A percentile compares a stretch with the other conserved stretches of the same genome.
These are phyloP conservation scores for Cecropterus lyciades DNA, from an alignment of 1,140 invertebrate species.

Conservation along the genomic window DNA sequence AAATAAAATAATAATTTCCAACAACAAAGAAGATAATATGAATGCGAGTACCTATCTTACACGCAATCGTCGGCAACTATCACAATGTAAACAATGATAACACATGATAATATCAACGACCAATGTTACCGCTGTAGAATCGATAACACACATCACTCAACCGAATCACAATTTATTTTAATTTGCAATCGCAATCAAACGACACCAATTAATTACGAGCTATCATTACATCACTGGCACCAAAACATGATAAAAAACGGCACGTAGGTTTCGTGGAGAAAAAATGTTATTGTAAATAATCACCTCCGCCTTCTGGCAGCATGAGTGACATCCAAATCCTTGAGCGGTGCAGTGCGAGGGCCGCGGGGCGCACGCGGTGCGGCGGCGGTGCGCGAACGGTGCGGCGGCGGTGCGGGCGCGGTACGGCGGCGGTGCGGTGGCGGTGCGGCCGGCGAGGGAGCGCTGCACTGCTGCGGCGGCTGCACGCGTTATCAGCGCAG, in stretches of 20 bases:
- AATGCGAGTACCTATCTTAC: slow-evolving; percentile 3
- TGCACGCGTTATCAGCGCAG: slow-evolving; percentile 41
- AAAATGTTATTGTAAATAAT: slow-evolving; percentile 46
- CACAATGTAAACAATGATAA: slow-evolving; percentile 30
- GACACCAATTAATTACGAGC: not conserved
- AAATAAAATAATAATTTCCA: not conserved
- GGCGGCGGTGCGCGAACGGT: too few relatives aligned
- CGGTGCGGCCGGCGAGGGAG: slow-evolving; percentile 34
- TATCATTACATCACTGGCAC: slow-evolving; percentile 11
- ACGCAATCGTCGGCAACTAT: slow-evolving; percentile 5
- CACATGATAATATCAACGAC: slow-evolving; percentile 17
- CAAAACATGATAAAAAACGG: slow-evolving; percentile 14
- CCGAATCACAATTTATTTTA: slow-evolving; percentile 11
- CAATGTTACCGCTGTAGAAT: not conserved
- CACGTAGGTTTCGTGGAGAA: slow-evolving; percentile 8
- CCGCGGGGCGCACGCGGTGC: slow-evolving; percentile 15
- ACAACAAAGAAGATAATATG: not conserved
- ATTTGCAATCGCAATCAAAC: not conserved
- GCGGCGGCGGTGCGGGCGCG: slow-evolving; percentile 24
- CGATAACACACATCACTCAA: slow-evolving; percentile 25
- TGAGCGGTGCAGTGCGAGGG: slow-evolving; percentile 12
- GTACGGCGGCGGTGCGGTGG: slow-evolving; percentile 23
- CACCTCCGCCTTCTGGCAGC: slow-evolving; percentile 74
- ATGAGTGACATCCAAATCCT: slow-evolving; percentile 73
- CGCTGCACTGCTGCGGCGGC: slow-evolving; percentile 40